These are phyloP conservation scores for Oncopeltus fasciatus DNA, from an alignment of 1,140 invertebrate species.

Conservation along the genomic window DNA sequence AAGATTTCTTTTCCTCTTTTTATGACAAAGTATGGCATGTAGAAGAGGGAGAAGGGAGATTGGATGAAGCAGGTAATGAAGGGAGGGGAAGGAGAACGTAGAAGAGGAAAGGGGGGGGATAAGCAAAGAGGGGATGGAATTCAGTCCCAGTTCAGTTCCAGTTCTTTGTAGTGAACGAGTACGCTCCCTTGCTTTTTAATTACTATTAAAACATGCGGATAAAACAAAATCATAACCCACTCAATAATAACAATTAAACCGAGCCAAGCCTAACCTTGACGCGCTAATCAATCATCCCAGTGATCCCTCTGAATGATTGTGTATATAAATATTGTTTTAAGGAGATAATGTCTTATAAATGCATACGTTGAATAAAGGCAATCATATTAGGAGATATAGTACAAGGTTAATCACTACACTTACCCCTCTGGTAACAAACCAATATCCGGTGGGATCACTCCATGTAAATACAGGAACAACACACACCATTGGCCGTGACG, in stretches of 20 bases:
- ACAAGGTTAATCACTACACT: conserved; percentile 1
- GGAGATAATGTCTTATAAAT: too few species aligned
- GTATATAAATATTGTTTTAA: too few species aligned
- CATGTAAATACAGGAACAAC: conserved; percentile 16
- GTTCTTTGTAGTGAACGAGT: neutral
- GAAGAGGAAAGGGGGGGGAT: neutral
- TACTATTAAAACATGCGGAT: too few species aligned
- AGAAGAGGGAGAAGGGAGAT: neutral
- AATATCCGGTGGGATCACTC: conserved; percentile 16
- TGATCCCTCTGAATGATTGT: neutral
- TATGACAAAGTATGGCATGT: neutral
- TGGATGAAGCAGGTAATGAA: conserved; percentile 2
- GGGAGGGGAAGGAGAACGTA: neutral
- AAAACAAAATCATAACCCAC: too few species aligned
- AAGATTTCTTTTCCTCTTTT: neutral
- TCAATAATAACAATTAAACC: neutral
- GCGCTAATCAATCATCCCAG: neutral
- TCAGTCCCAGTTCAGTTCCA: neutral
- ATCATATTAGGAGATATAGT: too few species aligned
- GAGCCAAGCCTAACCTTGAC: neutral
- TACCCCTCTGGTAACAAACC: conserved; percentile 9
- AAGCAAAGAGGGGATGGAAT: conserved; percentile 3
- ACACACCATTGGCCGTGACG: conserved; percentile 18
- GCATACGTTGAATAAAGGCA: too few species aligned
- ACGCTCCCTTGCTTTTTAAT: neutral